Evolutionary conservation across 2,888 invertebrate genomes (phyloP).

Genomic region (Calliopum simillimum): DNA sequence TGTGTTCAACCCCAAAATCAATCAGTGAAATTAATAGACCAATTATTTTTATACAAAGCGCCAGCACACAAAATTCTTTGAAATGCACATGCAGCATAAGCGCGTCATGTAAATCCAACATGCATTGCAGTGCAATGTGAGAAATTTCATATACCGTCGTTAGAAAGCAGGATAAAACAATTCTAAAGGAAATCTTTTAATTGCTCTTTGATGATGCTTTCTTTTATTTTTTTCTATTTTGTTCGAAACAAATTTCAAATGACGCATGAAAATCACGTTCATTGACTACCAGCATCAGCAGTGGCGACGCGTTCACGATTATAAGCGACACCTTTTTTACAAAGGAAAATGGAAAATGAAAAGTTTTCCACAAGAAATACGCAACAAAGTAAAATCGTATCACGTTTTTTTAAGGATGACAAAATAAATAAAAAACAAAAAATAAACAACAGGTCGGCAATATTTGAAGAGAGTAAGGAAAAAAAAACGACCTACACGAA

Average conservation of each 20-base stretch:
- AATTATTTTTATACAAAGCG: no score
- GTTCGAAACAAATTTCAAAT: constrained; percentile 13
- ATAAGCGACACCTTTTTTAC: neutral
- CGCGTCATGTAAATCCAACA: no score
- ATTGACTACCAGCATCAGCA: neutral
- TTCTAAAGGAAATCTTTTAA: neutral
- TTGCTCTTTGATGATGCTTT: neutral
- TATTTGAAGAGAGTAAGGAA: neutral
- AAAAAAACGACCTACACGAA: neutral
- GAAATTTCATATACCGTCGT: no score
- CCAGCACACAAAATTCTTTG: no score
- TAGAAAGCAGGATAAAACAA: no score
- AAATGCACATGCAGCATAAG: no score
- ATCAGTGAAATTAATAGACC: no score
- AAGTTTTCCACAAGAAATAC: constrained; percentile 1
- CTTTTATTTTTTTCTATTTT: no score
- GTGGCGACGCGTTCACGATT: neutral
- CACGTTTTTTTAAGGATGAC: neutral
- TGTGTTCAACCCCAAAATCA: no score
- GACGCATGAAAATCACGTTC: constrained; percentile 37
- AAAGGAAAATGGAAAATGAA: constrained; percentile 5
- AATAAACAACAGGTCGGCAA: neutral
- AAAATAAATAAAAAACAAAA: neutral
- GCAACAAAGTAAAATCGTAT: neutral
- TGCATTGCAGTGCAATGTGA: no score